phyloP scores from a whole-genome alignment of 2,797 vertebrate genomes.

The Rhynchonycteris naso region DNA sequence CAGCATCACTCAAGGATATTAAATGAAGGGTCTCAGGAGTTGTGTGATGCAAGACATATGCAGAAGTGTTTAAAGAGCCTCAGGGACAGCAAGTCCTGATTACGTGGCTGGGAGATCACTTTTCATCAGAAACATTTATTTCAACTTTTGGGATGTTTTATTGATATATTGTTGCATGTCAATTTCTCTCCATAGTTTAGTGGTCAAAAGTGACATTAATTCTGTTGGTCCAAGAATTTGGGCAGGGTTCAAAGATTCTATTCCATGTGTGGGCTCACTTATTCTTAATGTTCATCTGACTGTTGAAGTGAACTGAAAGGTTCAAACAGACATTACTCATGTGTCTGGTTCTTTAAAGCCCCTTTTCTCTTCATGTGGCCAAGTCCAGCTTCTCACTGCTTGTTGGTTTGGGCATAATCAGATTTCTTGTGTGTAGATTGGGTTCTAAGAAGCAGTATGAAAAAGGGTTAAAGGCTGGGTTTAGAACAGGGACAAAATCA shows the following conservation, averaged over 20 bases:
- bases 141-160: neutral
- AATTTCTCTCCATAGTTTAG: neutral
- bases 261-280: fast-evolving
- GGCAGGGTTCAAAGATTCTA: neutral
- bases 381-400: neutral
- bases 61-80: neutral
- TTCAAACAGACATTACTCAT: neutral
- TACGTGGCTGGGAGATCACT: fast-evolving
- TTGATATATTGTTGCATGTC: neutral
- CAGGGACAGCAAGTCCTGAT: fast-evolving
- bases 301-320: neutral
- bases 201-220: neutral
- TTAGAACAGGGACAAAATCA: neutral
- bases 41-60: neutral
- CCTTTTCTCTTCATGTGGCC: neutral
- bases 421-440: neutral
- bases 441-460: neutral
- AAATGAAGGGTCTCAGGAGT: neutral
- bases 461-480: neutral
- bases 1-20: neutral
- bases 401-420: neutral
- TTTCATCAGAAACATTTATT: neutral
- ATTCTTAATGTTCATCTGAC: fast-evolving
- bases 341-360: neutral
- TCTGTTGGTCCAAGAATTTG: neutral